Evolutionary conservation across 2,113 vertebrate species (phyloP).

Genomic region (Corythaeola cristata): DNA sequence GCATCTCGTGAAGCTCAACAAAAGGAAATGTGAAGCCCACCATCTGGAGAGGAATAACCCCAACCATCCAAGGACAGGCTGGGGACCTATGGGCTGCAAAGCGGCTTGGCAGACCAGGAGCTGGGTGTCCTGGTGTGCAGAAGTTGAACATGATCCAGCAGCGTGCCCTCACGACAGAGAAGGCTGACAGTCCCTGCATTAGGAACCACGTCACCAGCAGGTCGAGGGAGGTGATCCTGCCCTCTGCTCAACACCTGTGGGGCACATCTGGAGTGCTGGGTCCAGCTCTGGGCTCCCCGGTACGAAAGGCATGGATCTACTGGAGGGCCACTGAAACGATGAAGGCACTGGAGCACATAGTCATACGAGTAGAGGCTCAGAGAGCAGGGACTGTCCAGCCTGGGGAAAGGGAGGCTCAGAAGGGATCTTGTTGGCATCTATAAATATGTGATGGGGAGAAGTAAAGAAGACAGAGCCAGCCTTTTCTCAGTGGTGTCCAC

Average conservation of each 20-base stretch:
- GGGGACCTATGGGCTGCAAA: neutral
- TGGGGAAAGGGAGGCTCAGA: neutral
- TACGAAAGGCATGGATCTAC: no score
- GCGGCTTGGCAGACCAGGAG: neutral
- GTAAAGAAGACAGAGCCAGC: neutral
- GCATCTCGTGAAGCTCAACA: neutral
- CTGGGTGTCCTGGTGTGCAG: neutral
- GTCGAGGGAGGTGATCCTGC: neutral
- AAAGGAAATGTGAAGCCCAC: neutral
- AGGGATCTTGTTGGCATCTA: rapidly evolving
- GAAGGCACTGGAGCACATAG: rapidly evolving
- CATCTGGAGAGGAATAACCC: neutral
- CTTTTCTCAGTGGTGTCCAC: neutral
- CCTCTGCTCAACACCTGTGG: neutral
- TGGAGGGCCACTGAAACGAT: neutral
- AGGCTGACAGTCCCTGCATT: neutral
- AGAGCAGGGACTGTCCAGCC: neutral
- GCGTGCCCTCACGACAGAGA: rapidly evolving
- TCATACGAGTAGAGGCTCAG: neutral
- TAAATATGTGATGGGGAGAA: neutral
- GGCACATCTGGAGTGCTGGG: neutral
- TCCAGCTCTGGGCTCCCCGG: no score
- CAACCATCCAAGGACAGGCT: neutral
- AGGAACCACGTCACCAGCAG: rapidly evolving
- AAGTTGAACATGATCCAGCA: rapidly evolving